Conservation (phyloP, 1,140 invertebrate species). For the Drosophila lacertosa region DNA sequence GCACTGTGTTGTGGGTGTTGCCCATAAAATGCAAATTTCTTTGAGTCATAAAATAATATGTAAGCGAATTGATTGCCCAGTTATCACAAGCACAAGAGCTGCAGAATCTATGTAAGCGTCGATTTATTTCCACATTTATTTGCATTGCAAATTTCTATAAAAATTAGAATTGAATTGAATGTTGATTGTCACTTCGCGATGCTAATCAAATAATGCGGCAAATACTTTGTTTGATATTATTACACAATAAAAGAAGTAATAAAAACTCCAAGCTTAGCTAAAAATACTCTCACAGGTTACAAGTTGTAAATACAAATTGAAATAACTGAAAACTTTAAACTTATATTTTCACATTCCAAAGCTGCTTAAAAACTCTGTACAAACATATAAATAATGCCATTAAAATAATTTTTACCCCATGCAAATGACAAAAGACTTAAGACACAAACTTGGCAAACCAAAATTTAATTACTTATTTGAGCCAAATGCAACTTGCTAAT, state of each 20-base stretch:
- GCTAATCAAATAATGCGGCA: slow-evolving; percentile 24
- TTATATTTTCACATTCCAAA: no score
- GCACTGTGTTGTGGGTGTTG: slow-evolving; percentile 57
- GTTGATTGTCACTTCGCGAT: slow-evolving; percentile 24
- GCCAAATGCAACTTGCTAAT: slow-evolving; percentile 10
- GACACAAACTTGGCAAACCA: slow-evolving; percentile 50
- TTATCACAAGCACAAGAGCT: slow-evolving; percentile 12
- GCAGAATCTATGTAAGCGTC: slow-evolving; percentile 29
- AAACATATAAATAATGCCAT: not conserved
- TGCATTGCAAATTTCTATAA: slow-evolving; percentile 23
- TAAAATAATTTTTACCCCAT: not conserved
- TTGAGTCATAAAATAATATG: slow-evolving; percentile 67
- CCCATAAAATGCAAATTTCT: slow-evolving; percentile 58
- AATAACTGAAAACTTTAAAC: no score
- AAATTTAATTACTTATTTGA: slow-evolving; percentile 52
- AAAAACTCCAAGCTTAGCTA: no score
- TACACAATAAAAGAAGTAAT: no score
- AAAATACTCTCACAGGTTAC: no score
- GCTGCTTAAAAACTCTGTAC: slow-evolving; percentile 9
- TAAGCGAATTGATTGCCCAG: slow-evolving; percentile 30
- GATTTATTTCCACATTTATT: slow-evolving; percentile 9
- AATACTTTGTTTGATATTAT: not conserved
- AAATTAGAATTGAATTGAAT: slow-evolving; percentile 1
- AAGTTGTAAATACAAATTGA: no score
- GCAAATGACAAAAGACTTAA: slow-evolving; percentile 50